A percentile compares a stretch with the other conserved stretches of the same genome.
Conservation (phyloP, 37 sponge, comb jelly and placozoan genomes). For the Aphrocallistes beatrix region DNA sequence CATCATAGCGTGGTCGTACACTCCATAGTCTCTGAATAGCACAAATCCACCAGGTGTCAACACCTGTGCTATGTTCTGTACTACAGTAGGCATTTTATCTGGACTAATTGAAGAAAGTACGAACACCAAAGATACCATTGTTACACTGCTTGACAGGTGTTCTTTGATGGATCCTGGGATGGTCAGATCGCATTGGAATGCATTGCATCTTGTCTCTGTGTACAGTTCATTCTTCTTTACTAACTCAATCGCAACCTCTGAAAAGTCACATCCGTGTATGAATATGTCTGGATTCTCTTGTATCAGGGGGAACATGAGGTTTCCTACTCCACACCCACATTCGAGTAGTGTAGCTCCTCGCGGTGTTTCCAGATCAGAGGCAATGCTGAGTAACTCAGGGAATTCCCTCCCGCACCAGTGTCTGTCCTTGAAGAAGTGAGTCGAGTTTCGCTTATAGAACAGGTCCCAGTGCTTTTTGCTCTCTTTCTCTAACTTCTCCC, state of each 20-base stretch:
- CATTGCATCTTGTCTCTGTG: slow-evolving; percentile 31
- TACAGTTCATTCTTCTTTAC: slow-evolving; percentile 64
- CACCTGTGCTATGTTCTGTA: slow-evolving; percentile 62
- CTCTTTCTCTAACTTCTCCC: slow-evolving; percentile 71
- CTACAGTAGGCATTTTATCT: slow-evolving; percentile 48
- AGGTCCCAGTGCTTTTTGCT: slow-evolving; percentile 93
- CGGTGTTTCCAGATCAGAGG: background rate
- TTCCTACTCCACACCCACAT: slow-evolving; percentile 96
- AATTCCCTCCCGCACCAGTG: slow-evolving; percentile 92
- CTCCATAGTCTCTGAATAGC: slow-evolving; percentile 87
- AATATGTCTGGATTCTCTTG: slow-evolving; percentile 63
- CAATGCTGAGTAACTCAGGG: slow-evolving; percentile 41
- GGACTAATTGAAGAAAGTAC: slow-evolving; percentile 87
- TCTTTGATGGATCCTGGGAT: slow-evolving; percentile 24
- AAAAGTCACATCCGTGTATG: slow-evolving; percentile 91
- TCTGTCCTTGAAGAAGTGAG: slow-evolving; percentile 93
- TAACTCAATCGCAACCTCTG: slow-evolving; percentile 80
- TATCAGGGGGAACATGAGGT: slow-evolving; percentile 71
- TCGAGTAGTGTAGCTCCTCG: slow-evolving; percentile 45
- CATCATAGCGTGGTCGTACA: slow-evolving; percentile 97
- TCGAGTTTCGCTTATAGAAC: slow-evolving; percentile 89
- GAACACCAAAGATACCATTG: slow-evolving; percentile 71
- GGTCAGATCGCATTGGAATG: slow-evolving; percentile 86
- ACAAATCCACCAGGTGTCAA: slow-evolving; percentile 67
- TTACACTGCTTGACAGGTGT: slow-evolving; percentile 34